phyloP scores from a whole-genome alignment of 1,140 invertebrate species.

The Whitmania pigra region DNA sequence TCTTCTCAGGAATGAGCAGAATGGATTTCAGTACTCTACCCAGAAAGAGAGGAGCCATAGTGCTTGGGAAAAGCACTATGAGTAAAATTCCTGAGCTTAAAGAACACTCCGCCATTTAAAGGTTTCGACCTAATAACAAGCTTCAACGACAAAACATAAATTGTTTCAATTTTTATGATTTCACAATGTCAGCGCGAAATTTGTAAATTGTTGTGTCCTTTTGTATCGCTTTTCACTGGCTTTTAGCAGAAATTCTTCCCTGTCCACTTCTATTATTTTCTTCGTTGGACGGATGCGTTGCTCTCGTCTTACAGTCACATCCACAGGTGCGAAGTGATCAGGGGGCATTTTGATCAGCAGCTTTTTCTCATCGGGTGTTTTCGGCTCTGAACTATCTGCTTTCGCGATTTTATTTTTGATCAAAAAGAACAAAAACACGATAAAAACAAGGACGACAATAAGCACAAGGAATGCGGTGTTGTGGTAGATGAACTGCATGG shows the following conservation, averaged over 20 bases:
- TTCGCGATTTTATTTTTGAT: background rate
- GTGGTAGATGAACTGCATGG: background rate
- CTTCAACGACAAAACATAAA: background rate
- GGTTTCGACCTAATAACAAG: no score
- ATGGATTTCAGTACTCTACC: constrained; percentile 20
- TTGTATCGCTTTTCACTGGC: background rate
- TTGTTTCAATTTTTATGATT: background rate
- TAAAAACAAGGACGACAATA: background rate
- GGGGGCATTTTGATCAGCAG: background rate
- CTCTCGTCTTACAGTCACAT: background rate
- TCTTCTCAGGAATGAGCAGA: constrained; percentile 20
- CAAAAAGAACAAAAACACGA: background rate
- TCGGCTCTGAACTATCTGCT: background rate
- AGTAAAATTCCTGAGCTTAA: constrained; percentile 12
- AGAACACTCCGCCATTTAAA: constrained; percentile 10
- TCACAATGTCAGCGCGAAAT: background rate
- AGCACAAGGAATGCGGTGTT: background rate
- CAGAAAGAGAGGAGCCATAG: constrained; percentile 19
- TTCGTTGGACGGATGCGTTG: background rate
- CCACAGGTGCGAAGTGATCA: background rate
- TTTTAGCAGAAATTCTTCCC: background rate
- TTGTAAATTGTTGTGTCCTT: background rate
- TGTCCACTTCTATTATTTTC: constrained; percentile 5
- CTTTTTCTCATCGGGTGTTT: background rate
- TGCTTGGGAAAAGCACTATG: constrained; percentile 18